phyloP scores from a whole-genome alignment of 2,888 invertebrate species.

The Disparrhopalites patrizii region DNA sequence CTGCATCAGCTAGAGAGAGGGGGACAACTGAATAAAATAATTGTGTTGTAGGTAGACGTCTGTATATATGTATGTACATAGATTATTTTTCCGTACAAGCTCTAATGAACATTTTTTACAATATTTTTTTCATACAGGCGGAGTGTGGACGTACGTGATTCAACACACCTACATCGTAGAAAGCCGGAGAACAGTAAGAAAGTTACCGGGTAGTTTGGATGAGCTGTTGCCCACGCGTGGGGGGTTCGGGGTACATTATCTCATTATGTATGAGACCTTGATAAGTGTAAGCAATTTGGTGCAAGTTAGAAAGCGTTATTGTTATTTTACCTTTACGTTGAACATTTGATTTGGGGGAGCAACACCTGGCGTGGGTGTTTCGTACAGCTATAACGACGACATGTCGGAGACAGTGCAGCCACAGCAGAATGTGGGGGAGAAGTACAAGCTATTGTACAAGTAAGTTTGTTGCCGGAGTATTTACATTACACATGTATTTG shows the following conservation, averaged over 20 bases:
- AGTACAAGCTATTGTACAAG: constrained; percentile 17
- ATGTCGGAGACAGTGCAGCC: background rate
- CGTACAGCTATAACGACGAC: background rate
- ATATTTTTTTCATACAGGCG: too few relatives aligned
- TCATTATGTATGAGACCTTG: constrained; percentile 13
- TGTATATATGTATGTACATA: too few relatives aligned
- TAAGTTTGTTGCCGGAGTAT: constrained; percentile 3
- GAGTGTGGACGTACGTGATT: too few relatives aligned
- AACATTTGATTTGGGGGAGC: background rate
- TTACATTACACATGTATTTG: background rate
- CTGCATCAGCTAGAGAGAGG: too few relatives aligned
- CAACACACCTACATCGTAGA: too few relatives aligned
- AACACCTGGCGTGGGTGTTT: background rate
- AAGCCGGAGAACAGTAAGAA: too few relatives aligned
- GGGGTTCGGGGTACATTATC: background rate
- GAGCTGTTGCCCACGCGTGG: background rate
- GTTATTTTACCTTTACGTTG: background rate
- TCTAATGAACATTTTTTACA: too few relatives aligned
- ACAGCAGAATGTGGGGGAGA: constrained; percentile 1
- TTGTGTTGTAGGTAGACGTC: too few relatives aligned
- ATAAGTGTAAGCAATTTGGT: background rate
- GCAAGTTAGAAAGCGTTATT: background rate
- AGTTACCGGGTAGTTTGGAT: background rate
- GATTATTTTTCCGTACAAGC: too few relatives aligned
- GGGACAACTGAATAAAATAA: too few relatives aligned